phyloP scores from a whole-genome alignment of 64 coral and sea anemone species.

The Pocillopora verrucosa region DNA sequence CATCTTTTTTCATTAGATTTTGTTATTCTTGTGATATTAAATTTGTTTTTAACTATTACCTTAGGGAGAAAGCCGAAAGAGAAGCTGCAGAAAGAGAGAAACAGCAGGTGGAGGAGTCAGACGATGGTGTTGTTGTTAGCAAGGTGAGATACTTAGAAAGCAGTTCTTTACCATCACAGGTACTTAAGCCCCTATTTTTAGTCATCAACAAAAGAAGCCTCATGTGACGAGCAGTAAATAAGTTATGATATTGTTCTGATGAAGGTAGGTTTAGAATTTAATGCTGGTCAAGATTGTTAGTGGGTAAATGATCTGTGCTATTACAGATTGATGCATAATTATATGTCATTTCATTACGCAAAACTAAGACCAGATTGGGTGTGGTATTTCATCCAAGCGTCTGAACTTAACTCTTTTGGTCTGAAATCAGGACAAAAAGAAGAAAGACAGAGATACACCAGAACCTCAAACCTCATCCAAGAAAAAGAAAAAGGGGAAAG shows the following conservation, averaged over 20 bases:
- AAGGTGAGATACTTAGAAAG: constrained; percentile 36
- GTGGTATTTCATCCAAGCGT: too few relatives aligned
- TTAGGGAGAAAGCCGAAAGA: constrained; percentile 77
- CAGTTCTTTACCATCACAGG: neutral
- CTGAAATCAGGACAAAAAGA: constrained; percentile 16
- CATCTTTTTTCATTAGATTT: neutral
- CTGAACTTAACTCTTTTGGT: neutral
- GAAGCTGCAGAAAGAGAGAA: constrained; percentile 78
- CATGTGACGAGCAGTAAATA: too few relatives aligned
- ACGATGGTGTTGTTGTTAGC: constrained; percentile 78
- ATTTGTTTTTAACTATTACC: neutral
- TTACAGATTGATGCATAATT: too few relatives aligned
- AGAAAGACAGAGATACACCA: neutral
- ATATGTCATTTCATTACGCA: too few relatives aligned
- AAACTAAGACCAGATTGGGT: too few relatives aligned
- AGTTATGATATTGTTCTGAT: too few relatives aligned
- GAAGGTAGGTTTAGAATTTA: too few relatives aligned
- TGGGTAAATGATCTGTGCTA: too few relatives aligned
- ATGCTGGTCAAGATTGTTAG: neutral
- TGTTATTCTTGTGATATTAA: neutral
- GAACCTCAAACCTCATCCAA: neutral
- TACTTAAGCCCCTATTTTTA: too few relatives aligned
- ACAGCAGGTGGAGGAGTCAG: constrained; percentile 57
- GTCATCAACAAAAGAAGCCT: too few relatives aligned
- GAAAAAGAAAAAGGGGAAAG: constrained; percentile 38